Evolutionary conservation across 2,888 invertebrate genomes (phyloP).

Genomic region (Netelia inedita): DNA sequence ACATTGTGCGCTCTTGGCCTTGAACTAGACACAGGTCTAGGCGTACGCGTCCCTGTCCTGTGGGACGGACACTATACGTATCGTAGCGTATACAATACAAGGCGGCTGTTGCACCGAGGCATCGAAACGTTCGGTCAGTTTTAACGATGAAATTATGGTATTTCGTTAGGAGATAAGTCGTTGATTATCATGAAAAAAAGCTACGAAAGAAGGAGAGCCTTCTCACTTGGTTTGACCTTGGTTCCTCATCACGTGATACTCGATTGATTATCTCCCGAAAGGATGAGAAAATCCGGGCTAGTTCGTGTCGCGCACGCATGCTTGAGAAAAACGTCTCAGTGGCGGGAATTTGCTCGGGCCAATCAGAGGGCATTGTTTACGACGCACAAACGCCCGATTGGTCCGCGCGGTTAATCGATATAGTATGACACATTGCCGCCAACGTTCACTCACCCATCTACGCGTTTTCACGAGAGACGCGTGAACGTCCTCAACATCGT

Average conservation of each 20-base stretch:
- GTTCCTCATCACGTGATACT: conserved; percentile 18
- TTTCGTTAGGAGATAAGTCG: not conserved
- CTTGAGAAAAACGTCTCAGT: conserved; percentile 44
- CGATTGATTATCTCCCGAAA: conserved; percentile 57
- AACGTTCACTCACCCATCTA: conserved; percentile 45
- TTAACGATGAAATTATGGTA: not conserved
- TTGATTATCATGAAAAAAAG: not conserved
- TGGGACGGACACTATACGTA: not conserved
- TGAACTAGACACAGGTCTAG: conserved; percentile 67
- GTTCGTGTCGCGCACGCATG: conserved; percentile 48
- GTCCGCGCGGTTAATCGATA: conserved; percentile 77
- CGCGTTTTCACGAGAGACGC: conserved; percentile 1
- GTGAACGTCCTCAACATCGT: too few relatives aligned
- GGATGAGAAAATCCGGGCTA: conserved; percentile 48
- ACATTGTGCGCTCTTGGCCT: conserved; percentile 58
- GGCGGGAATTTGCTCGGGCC: conserved; percentile 75
- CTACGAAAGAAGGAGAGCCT: not conserved
- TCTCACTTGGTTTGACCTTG: conserved; percentile 35
- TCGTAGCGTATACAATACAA: not conserved
- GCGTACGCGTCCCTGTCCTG: not conserved
- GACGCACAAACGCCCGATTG: conserved; percentile 80
- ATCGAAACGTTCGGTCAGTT: not conserved
- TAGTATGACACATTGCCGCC: conserved; percentile 70
- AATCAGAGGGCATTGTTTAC: conserved; percentile 75
- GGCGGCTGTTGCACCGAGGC: not conserved